Percentiles rank a stretch among this genome's conserved stretches.
Evolutionary conservation across 2,113 vertebrate species (phyloP).

Genomic region (Eptatretus burgeri): DNA sequence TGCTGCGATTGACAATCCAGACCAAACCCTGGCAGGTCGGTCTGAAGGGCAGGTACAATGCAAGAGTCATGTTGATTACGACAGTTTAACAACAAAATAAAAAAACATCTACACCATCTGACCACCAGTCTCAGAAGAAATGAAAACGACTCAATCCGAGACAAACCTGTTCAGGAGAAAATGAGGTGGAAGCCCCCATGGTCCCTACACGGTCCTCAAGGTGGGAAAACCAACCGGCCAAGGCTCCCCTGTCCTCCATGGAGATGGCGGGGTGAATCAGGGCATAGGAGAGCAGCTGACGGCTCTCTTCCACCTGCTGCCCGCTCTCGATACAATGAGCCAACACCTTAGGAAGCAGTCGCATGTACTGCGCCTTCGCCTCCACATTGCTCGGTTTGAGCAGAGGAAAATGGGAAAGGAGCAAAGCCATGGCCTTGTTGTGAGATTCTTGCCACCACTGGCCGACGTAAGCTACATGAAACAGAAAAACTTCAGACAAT

Average conservation of each 20-base stretch:
- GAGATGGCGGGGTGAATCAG: conserved; percentile 83
- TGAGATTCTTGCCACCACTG: conserved; percentile 73
- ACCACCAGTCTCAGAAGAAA: too few relatives aligned
- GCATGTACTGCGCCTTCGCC: conserved; percentile 84
- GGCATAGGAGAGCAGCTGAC: conserved; percentile 68
- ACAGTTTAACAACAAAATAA: too few relatives aligned
- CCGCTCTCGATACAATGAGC: conserved; percentile 76
- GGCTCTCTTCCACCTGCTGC: conserved; percentile 62
- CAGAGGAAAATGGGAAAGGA: conserved; percentile 56
- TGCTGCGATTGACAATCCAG: conserved; percentile 33
- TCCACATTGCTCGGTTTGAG: conserved; percentile 64
- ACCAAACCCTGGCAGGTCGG: too few relatives aligned
- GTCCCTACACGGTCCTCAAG: conserved; percentile 48
- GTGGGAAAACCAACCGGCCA: conserved; percentile 70
- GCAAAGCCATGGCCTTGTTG: conserved; percentile 51
- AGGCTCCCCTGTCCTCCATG: conserved; percentile 55
- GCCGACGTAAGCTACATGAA: conserved; percentile 35
- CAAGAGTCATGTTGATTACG: too few relatives aligned
- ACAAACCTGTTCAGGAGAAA: too few relatives aligned
- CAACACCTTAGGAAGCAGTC: conserved; percentile 59
- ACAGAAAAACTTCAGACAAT: too few relatives aligned
- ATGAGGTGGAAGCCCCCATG: conserved; percentile 18
- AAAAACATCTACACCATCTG: too few relatives aligned
- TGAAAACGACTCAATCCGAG: too few relatives aligned
- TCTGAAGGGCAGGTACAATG: too few relatives aligned